Base-by-base conservation (phyloP, 2,113 vertebrate genomes). In the Actenoides lindsayi region DNA sequence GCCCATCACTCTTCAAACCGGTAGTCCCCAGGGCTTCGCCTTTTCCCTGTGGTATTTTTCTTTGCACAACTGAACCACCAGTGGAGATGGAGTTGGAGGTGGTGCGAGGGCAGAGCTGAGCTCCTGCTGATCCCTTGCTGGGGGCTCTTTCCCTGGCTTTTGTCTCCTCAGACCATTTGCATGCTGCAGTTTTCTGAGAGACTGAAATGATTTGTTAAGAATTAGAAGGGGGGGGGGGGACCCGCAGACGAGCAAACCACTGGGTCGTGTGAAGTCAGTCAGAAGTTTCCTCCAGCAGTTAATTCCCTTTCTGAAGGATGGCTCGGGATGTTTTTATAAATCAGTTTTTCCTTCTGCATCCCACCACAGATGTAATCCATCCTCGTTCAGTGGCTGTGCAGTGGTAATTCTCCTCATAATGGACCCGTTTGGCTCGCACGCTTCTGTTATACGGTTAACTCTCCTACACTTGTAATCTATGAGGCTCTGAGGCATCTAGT, bases 221-320 rank as follows among this genome's bases (percentile, higher is more conserved):
- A 15, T 8, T n/a, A 35, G 2, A 37, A 19, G 18, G 5, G 41
- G 42, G 30, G 62, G 39, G 11, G 27, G 30, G 11, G 13, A 11
- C 11, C 6, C 0, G 1, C 50, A 25, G 68, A 10, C 0, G 3
- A 60, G n/a, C 60, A 41, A 46, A 57, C 20, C 9, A 14, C 25
- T 70, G 31, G 8, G 11, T n/a, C 25, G 6, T 8, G 1, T 9
- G 39, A 33, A 48, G 30, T 46, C 63, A 5, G 25, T 15, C 11
- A 31, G 70, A 48, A 44, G 71, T 39, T 71, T 27, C 31, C 46
- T 60, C 44, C 21, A 30, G n/a, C 39, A 14, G 44, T n/a, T 76
- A 31, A 18, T 56, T 54, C 50, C 31, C 27, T 65, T 19, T 19
- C 44, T 71, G 51, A 60, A 13, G n/a, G 75, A 35, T 18, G 46